phyloP scores from a whole-genome alignment of 2,113 vertebrate genomes.

The Bambusicola thoracicus region DNA sequence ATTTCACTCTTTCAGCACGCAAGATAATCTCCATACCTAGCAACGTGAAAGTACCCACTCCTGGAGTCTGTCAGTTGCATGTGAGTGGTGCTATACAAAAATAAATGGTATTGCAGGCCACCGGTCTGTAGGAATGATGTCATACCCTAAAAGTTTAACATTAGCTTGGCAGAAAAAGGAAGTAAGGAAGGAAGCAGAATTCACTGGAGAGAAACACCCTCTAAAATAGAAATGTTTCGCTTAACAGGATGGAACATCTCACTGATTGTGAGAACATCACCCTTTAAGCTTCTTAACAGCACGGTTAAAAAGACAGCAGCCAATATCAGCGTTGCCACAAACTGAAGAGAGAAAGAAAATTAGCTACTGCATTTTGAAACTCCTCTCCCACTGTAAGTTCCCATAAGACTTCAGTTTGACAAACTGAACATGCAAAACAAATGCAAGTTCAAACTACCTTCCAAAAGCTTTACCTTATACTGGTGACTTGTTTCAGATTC shows the following conservation, averaged over 20 bases:
- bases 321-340: background rate
- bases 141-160: conserved; percentile 24
- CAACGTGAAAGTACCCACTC: background rate
- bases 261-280: conserved; percentile 20
- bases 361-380: background rate
- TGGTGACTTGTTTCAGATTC: background rate
- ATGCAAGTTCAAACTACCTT: background rate
- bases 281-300: background rate
- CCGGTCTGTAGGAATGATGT: conserved; percentile 17
- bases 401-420: background rate
- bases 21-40: background rate
- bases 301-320: background rate
- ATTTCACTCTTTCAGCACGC: background rate
- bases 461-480: background rate
- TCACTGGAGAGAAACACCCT: conserved; percentile 31
- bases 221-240: conserved; percentile 56
- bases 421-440: background rate
- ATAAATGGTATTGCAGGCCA: background rate
- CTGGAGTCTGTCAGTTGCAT: background rate
- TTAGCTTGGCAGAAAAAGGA: conserved; percentile 53
- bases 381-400: background rate
- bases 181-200: conserved; percentile 62
- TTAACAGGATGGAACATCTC: conserved; percentile 23
- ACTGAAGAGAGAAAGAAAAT: background rate
- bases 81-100: background rate